Evolutionary conservation across 2,797 vertebrate species (phyloP).

Genomic region (Enteromius paludinosus): DNA sequence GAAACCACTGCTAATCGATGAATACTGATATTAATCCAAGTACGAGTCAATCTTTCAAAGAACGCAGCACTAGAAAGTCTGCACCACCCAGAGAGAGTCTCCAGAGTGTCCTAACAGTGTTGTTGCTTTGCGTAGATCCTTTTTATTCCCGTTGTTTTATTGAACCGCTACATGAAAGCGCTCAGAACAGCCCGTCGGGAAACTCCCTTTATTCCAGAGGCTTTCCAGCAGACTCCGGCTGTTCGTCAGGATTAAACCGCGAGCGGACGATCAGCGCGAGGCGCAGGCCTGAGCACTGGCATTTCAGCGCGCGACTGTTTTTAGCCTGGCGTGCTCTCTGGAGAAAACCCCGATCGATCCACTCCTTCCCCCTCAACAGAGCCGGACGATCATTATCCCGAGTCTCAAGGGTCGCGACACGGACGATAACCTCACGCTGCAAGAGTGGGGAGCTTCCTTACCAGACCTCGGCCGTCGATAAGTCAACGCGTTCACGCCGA

Average conservation of each 20-base stretch:
- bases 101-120: slow-evolving; percentile 3
- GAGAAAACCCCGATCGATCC: slow-evolving; percentile 60
- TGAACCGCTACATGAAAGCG: slow-evolving; percentile 43
- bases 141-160: slow-evolving; percentile 35
- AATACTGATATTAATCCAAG: neutral
- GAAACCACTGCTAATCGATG: neutral
- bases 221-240: slow-evolving; percentile 44
- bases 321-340: slow-evolving; percentile 37
- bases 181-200: slow-evolving; percentile 44
- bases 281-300: slow-evolving; percentile 49
- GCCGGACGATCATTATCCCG: slow-evolving; percentile 57
- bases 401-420: slow-evolving; percentile 32
- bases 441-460: slow-evolving; percentile 28
- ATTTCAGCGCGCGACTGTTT: slow-evolving; percentile 62
- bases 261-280: slow-evolving; percentile 37
- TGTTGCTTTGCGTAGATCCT: slow-evolving; percentile 17
- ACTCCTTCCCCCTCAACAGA: slow-evolving; percentile 34
- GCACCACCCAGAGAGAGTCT: neutral
- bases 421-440: slow-evolving; percentile 31
- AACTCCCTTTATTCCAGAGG: slow-evolving; percentile 46
- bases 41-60: neutral
- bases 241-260: slow-evolving; percentile 49
- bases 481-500: neutral
- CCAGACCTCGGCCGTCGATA: slow-evolving; percentile 3
- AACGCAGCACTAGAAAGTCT: neutral